A percentile compares a stretch with the other conserved stretches of the same genome.
Evolutionary conservation across 1,140 invertebrate species (phyloP).

Genomic region (Drosophila takahashii): DNA sequence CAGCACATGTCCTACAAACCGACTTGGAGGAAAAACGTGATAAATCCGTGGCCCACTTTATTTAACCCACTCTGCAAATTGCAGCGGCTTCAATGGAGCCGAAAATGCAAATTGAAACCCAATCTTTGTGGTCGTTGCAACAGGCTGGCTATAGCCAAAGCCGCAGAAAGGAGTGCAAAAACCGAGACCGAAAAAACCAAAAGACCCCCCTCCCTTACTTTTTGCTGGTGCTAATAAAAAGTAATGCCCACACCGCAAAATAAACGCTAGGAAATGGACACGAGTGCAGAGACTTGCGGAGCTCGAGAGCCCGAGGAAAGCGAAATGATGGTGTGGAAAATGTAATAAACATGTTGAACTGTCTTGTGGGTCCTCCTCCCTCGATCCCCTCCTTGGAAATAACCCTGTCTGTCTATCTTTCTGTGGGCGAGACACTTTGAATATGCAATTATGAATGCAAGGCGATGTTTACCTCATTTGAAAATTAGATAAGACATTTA

Average conservation of each 20-base stretch:
- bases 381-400: background rate
- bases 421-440: constrained; percentile 71
- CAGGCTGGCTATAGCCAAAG: constrained; percentile 9
- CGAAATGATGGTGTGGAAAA: constrained; percentile 73
- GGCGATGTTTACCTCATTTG: constrained; percentile 74
- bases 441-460: constrained; percentile 78
- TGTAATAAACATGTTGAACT: constrained; percentile 79
- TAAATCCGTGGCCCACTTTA: constrained; percentile 75
- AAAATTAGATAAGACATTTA: constrained; percentile 79
- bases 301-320: constrained; percentile 35
- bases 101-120: constrained; percentile 81
- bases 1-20: constrained; percentile 82
- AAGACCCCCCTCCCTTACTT: constrained; percentile 1
- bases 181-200: constrained; percentile 28
- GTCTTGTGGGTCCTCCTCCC: constrained; percentile 11
- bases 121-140: constrained; percentile 61
- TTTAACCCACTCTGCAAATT: constrained; percentile 64
- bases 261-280: constrained; percentile 75
- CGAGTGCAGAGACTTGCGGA: constrained; percentile 21
- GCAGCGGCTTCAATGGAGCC: constrained; percentile 75
- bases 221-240: constrained; percentile 74
- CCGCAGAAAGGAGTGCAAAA: constrained; percentile 9
- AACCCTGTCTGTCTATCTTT: constrained; percentile 8
- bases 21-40: constrained; percentile 73
- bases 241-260: constrained; percentile 69